Evolutionary conservation across 1,140 invertebrate species (phyloP).

Genomic region (Calliopsis andreniformis): DNA sequence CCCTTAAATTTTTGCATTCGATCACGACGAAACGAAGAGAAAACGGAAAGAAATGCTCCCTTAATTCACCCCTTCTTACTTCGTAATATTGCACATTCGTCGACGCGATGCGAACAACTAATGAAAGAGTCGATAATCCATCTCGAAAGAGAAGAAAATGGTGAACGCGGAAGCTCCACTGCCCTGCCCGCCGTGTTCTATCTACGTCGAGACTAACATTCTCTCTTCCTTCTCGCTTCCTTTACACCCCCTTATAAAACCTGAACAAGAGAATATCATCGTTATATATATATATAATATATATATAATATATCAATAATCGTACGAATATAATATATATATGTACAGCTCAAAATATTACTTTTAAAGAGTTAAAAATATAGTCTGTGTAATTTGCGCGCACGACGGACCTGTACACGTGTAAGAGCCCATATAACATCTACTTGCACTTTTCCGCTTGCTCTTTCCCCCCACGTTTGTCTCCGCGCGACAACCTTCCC

Average conservation of each 20-base stretch:
- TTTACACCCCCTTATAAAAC: constrained; percentile 66
- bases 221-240: constrained; percentile 37
- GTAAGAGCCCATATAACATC: constrained; percentile 62
- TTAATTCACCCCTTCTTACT: constrained; percentile 35
- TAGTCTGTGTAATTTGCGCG: constrained; percentile 80
- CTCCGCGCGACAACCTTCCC: background rate
- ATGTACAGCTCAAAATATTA: constrained; percentile 78
- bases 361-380: constrained; percentile 82
- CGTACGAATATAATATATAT: constrained; percentile 71
- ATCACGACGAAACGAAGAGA: constrained; percentile 9
- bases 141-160: constrained; percentile 26
- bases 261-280: constrained; percentile 74
- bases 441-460: constrained; percentile 57
- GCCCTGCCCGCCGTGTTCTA: constrained; percentile 52
- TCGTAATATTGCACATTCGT: constrained; percentile 69
- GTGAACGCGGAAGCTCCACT: constrained; percentile 42
- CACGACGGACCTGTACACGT: constrained; percentile 77
- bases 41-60: background rate
- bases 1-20: background rate
- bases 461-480: constrained; percentile 9
- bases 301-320: constrained; percentile 69
- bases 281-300: constrained; percentile 72
- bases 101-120: constrained; percentile 41
- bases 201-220: constrained; percentile 56
- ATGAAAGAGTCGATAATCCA: background rate